Conservation (phyloP, 2,888 invertebrate species). For the Polyommatus icarus region DNA sequence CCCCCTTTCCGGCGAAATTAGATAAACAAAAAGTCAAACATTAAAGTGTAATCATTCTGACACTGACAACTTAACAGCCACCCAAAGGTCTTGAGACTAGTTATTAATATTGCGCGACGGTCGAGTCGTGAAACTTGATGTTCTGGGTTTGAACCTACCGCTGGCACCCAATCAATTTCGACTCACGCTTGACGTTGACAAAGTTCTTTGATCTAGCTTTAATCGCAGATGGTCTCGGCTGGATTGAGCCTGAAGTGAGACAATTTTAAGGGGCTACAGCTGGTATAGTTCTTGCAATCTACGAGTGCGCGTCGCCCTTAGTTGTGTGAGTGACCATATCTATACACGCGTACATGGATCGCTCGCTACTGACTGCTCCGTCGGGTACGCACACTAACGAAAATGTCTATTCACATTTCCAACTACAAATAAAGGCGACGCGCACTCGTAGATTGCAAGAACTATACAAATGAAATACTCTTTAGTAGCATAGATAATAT, state of each 20-base stretch:
- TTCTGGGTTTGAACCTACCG: neutral
- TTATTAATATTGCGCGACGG: slow-evolving; percentile 1
- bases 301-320: no score
- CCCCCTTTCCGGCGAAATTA: no score
- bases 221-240: slow-evolving; percentile 1
- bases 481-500: neutral
- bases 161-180: neutral
- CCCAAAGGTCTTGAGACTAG: neutral
- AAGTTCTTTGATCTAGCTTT: slow-evolving; percentile 13
- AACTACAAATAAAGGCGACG: no score
- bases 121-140: neutral
- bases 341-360: no score
- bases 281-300: no score
- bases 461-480: neutral
- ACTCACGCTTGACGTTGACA: slow-evolving; percentile 5
- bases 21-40: neutral
- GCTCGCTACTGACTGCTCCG: no score
- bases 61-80: neutral
- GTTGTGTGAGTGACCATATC: no score
- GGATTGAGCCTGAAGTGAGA: neutral
- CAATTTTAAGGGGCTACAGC: neutral
- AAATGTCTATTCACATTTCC: no score
- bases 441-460: no score
- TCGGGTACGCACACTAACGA: no score
- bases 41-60: neutral